Evolutionary conservation across 2,113 vertebrate species (phyloP), one percentile per base, ranked within the genome.

Genomic region (Oreochromis aureus): DNA sequence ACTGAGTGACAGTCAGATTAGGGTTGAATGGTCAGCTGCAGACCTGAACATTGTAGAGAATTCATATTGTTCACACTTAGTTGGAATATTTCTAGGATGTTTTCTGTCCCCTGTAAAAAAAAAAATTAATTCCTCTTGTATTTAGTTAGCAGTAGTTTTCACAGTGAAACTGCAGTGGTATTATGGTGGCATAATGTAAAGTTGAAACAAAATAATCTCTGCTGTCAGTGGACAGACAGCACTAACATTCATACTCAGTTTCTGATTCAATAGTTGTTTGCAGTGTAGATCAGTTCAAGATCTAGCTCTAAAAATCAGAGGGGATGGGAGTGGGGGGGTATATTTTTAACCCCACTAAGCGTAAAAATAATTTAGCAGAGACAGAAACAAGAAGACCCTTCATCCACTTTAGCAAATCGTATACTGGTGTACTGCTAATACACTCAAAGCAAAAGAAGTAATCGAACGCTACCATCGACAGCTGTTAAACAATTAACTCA

Each of bases 311-410:
- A 73, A 18, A 30, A 30, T 73, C 69, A 7, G 61, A 39, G 10
- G 18, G 32, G 2, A n/a, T n/a, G 10, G 18, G 4, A 12, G 19
- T 22, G 19, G 39, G 34, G 39, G 22, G 5, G 41, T 27, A 73
- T 46, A 73, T 46, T 18, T 48, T 0, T 30, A 30, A 18, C 41
- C 22, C 24, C 41, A 48, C 16, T 48, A 18, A 18, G 15, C 0
- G 1, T 48, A 76, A 76, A 30, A 48, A 30, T 48, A 2, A 76
- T 76, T 48, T 48, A 7, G 41, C 22, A 73, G 69, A 30, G 22
- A 76, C 41, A 30, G 41, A 27, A 46, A 76, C 24, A 76, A 5
- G 66, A 16, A 73, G 24, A 11, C 10, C 16, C 30, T 34, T 10
- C 36, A 44, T 16, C 22, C 13, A 46, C 71, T 48, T 48, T 11